A percentile compares a stretch with the other conserved stretches of the same genome.
Evolutionary conservation across 2,113 vertebrate species (phyloP).

Genomic region (Pampusana beccarii): DNA sequence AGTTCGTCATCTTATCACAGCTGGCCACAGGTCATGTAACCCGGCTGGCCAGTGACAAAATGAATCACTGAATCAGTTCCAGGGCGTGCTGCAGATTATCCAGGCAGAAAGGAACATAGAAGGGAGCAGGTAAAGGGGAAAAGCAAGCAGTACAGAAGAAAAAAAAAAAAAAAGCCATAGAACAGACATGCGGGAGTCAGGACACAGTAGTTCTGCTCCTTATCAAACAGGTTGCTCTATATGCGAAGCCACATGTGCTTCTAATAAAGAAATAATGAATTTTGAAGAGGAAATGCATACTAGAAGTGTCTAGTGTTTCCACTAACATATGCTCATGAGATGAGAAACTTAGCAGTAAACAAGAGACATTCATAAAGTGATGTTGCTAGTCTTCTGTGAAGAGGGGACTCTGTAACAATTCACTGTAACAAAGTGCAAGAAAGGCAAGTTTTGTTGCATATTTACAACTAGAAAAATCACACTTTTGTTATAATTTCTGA

Average conservation of each 20-base stretch:
- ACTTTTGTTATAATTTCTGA: background rate
- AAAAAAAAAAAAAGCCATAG: background rate
- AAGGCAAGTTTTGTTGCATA: background rate
- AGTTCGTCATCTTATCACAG: background rate
- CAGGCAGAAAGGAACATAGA: background rate
- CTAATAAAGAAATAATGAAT: background rate
- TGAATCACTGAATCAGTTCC: background rate
- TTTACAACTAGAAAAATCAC: background rate
- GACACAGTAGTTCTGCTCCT: background rate
- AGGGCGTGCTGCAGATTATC: background rate
- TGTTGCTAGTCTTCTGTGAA: background rate
- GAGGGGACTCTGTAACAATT: background rate
- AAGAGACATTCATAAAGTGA: background rate
- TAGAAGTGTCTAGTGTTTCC: background rate
- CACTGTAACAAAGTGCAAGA: background rate
- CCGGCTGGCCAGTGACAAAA: background rate
- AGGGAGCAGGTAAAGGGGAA: background rate
- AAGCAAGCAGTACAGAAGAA: background rate
- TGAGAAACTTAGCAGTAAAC: background rate
- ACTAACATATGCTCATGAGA: background rate
- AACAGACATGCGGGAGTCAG: background rate
- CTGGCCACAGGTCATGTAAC: background rate
- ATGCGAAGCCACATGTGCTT: background rate
- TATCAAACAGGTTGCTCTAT: background rate
- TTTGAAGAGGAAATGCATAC: background rate